Conservation (phyloP, 2,113 vertebrate genomes). For the Romanogobio albipinnatus region DNA sequence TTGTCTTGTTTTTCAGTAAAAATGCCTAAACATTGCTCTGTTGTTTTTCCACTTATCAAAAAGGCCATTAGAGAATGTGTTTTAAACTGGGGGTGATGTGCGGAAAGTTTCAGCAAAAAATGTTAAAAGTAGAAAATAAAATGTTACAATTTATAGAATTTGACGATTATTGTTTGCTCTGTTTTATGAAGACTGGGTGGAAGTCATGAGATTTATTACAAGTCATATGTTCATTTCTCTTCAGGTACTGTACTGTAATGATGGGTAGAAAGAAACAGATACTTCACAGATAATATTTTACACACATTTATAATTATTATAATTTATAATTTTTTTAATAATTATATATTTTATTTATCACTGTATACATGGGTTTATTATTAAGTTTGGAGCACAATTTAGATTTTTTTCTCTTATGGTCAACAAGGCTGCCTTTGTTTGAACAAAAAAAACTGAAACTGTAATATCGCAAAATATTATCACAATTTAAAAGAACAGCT, state of each 20-base stretch:
- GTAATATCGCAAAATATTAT: no score
- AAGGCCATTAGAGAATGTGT: background rate
- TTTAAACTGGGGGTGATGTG: background rate
- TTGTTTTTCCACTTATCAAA: background rate
- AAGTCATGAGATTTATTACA: background rate
- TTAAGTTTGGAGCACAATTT: no score
- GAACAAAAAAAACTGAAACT: no score
- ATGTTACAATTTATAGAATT: background rate
- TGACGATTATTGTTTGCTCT: background rate
- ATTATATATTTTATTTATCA: no score
- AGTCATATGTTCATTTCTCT: background rate
- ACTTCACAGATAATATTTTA: background rate
- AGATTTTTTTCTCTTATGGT: no score
- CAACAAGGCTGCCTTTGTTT: no score
- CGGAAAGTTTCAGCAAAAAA: background rate
- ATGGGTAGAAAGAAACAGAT: background rate
- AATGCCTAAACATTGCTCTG: background rate
- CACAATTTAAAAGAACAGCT: background rate
- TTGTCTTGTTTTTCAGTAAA: slow-evolving; percentile 5
- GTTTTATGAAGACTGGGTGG: background rate
- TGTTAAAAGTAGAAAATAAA: background rate
- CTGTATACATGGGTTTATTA: no score
- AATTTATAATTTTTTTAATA: background rate
- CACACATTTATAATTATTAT: background rate
- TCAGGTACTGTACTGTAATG: background rate